Conservation (phyloP, 1,140 invertebrate species). For the Drosophila varians region DNA sequence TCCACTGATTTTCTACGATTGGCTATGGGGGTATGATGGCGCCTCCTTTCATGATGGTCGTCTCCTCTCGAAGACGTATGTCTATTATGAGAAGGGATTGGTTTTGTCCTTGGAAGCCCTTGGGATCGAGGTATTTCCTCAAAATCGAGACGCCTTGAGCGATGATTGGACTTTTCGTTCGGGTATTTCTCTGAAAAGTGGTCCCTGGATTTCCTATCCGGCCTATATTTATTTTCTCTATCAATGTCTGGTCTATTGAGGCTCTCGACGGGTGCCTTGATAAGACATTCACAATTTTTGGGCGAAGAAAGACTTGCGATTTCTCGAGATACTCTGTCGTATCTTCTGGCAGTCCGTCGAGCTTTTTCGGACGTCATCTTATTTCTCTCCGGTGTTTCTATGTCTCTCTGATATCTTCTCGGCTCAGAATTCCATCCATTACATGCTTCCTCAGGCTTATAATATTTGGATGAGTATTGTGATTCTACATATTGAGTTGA, state of each 20-base stretch:
- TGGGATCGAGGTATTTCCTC: background rate
- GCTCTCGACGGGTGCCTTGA: background rate
- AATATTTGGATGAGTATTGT: background rate
- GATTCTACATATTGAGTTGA: background rate
- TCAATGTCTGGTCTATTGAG: background rate
- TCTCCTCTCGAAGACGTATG: background rate
- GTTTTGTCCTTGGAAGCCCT: background rate
- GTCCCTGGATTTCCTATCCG: background rate
- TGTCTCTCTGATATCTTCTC: background rate
- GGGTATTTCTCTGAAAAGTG: background rate
- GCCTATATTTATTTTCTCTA: background rate
- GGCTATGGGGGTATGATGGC: background rate
- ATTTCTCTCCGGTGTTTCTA: background rate
- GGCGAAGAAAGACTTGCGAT: background rate
- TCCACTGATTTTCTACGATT: conserved; percentile 10
- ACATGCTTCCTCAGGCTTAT: background rate
- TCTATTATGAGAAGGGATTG: background rate
- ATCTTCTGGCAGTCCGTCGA: background rate
- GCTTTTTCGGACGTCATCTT: no score
- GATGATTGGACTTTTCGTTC: background rate
- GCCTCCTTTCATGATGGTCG: background rate
- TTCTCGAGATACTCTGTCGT: background rate
- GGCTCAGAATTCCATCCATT: background rate
- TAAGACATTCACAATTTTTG: background rate
- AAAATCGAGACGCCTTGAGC: background rate